Evolutionary conservation across 2,797 vertebrate species (phyloP), one percentile per base, ranked within the genome.

Genomic region (Passerculus sandwichensis): DNA sequence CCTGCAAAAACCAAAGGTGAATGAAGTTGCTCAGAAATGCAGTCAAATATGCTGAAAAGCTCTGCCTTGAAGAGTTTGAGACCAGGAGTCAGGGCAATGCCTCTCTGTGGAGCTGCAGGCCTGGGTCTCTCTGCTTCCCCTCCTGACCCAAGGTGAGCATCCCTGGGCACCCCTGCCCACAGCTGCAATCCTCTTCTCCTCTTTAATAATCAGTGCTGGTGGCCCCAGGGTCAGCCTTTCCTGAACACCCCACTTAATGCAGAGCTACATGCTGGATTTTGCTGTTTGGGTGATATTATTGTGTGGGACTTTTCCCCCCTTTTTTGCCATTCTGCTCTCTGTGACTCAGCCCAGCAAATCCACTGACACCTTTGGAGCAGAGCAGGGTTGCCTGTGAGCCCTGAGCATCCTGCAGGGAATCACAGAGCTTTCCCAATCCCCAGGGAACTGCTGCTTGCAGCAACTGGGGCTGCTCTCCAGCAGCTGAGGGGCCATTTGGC

Each of bases 301-400:
- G 16, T 1, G 34, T 4, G 42, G 10, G 34, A 10, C 7, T 47
- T 62, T 62, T 13, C 2, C 0, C 15, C 5, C 9, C 15, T 2
- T 27, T 53, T 56, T 54, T 53, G 21, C 66, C 61, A 3, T 76
- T 84, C 48, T 75, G 16, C 23, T 72, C 13, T 23, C 65, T 79
- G 29, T 71, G 30, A 29, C 48, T 92, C 73, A 59, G 47, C 30
- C 57, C 54, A 56, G 8, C 30, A 44, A n/a, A 75, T 57, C n/a
- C 77, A 11, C 9, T 13, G 36, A 47, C 60, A 70, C 5, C 25
- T 77, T 50, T 40, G 40, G 73, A 53, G 26, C 6, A 44, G 67
- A 36, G n/a, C 29, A 22, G 16, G 27, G n/a, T 6, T 71, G 22
- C 59, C 69, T 60, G 27, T 23, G 54, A 67, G 57, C 66, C 53